Evolutionary conservation across 2,113 vertebrate genomes (phyloP).

Genomic region (Pipa parva): DNA sequence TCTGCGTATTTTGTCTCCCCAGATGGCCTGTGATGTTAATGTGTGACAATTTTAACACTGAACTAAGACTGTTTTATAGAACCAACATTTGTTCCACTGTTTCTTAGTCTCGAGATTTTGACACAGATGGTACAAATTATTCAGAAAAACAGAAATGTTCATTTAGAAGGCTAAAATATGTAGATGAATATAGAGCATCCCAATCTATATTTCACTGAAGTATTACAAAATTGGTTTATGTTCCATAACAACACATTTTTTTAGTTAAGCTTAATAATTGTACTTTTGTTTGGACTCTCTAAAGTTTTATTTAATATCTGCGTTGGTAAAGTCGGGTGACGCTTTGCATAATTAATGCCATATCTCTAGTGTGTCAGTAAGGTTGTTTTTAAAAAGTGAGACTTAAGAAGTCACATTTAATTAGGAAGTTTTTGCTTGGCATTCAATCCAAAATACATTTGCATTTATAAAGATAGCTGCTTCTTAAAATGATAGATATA

Average conservation of each 20-base stretch:
- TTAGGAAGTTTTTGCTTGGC: slow-evolving; percentile 31
- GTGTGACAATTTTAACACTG: slow-evolving; percentile 83
- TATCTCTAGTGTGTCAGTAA: not conserved
- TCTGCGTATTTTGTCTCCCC: slow-evolving; percentile 77
- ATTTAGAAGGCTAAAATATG: slow-evolving; percentile 81
- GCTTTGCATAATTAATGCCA: slow-evolving; percentile 12
- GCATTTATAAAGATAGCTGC: slow-evolving; percentile 2
- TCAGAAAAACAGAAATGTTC: slow-evolving; percentile 76
- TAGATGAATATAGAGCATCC: slow-evolving; percentile 74
- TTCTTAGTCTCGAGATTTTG: slow-evolving; percentile 77
- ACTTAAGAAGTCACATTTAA: slow-evolving; percentile 14
- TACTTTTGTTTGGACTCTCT: too few species aligned
- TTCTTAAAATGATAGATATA: slow-evolving; percentile 1
- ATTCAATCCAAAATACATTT: slow-evolving; percentile 17
- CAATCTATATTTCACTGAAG: slow-evolving; percentile 58
- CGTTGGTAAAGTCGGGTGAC: slow-evolving; percentile 19
- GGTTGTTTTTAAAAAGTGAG: not conserved
- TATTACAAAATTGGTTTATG: slow-evolving; percentile 11
- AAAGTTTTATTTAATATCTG: slow-evolving; percentile 22
- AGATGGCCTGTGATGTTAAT: slow-evolving; percentile 80
- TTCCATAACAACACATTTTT: slow-evolving; percentile 1
- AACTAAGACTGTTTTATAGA: slow-evolving; percentile 81
- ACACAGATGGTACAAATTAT: slow-evolving; percentile 84
- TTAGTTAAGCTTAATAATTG: slow-evolving; percentile 3
- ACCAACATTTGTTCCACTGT: slow-evolving; percentile 79